Percentiles rank a stretch among this genome's conserved stretches.
Conservation (phyloP, 2,888 invertebrate genomes). For the Rhaphigaster nebulosa region DNA sequence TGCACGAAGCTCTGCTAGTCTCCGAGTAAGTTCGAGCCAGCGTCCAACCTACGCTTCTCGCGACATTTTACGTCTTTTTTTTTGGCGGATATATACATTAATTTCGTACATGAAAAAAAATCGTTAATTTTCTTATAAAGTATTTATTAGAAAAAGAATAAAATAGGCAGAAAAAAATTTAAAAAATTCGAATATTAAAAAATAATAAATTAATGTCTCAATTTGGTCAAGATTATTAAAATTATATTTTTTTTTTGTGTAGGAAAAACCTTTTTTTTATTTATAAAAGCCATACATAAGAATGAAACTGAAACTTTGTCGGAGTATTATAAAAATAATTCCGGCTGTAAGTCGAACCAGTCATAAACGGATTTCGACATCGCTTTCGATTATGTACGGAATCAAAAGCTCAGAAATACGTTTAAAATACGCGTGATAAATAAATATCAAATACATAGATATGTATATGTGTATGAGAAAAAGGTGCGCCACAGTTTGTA, state of each 20-base stretch:
- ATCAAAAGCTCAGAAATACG: background rate
- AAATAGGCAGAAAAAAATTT: background rate
- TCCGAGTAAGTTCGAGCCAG: background rate
- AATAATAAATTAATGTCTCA: background rate
- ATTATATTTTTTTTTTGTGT: background rate
- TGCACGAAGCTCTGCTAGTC: slow-evolving; percentile 42
- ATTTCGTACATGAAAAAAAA: background rate
- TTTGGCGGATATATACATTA: background rate
- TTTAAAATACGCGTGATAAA: background rate
- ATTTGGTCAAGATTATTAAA: background rate
- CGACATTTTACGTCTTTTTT: background rate
- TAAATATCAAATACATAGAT: background rate
- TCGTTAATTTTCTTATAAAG: too few species aligned
- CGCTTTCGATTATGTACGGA: background rate
- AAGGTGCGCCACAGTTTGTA: slow-evolving; percentile 3
- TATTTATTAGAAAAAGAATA: background rate
- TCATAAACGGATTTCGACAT: background rate
- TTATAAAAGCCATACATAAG: background rate
- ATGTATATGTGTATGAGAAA: background rate
- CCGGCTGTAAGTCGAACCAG: background rate
- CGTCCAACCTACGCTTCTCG: background rate
- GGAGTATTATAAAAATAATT: background rate
- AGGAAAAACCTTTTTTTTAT: background rate
- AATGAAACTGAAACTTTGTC: background rate
- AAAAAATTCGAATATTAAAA: background rate